phyloP scores from a whole-genome alignment of 2,888 invertebrate genomes.

The Iselma pallidipennis region DNA sequence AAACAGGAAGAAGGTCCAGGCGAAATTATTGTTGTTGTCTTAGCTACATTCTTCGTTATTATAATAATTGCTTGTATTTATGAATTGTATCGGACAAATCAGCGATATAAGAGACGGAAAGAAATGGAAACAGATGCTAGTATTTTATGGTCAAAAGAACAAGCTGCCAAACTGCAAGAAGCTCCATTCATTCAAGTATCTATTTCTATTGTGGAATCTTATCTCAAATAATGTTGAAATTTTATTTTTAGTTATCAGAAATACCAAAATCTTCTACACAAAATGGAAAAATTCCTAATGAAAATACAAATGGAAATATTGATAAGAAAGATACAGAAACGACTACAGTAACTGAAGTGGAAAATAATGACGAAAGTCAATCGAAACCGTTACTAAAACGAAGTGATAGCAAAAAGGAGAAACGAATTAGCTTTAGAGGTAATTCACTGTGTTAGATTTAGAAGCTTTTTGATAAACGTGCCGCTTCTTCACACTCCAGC shows the following conservation, averaged over 20 bases:
- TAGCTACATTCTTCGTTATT: slow-evolving; percentile 74
- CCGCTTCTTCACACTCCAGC: no score
- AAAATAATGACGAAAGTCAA: slow-evolving; percentile 38
- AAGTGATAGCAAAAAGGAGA: slow-evolving; percentile 51
- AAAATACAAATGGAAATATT: slow-evolving; percentile 35
- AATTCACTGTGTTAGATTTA: slow-evolving; percentile 23
- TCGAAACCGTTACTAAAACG: slow-evolving; percentile 35
- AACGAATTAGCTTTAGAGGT: slow-evolving; percentile 65
- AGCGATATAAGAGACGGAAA: slow-evolving; percentile 70
- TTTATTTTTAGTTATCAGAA: slow-evolving; percentile 15
- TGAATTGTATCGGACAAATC: slow-evolving; percentile 77
- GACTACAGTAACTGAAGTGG: slow-evolving; percentile 14
- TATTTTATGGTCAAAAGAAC: slow-evolving; percentile 74
- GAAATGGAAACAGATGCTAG: slow-evolving; percentile 78
- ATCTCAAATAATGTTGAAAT: background rate
- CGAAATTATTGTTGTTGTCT: slow-evolving; percentile 78
- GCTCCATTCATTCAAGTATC: slow-evolving; percentile 18
- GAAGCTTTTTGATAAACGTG: background rate
- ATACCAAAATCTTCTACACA: slow-evolving; percentile 29
- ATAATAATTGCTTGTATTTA: slow-evolving; percentile 70
- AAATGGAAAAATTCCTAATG: slow-evolving; percentile 50
- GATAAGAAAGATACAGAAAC: slow-evolving; percentile 5
- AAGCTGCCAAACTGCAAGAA: slow-evolving; percentile 70
- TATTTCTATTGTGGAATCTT: background rate
- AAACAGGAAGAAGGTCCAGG: slow-evolving; percentile 77